Evolutionary conservation across 1,140 invertebrate species (phyloP), one percentile per base, ranked within the genome.

Genomic region (Achatina immaculata): DNA sequence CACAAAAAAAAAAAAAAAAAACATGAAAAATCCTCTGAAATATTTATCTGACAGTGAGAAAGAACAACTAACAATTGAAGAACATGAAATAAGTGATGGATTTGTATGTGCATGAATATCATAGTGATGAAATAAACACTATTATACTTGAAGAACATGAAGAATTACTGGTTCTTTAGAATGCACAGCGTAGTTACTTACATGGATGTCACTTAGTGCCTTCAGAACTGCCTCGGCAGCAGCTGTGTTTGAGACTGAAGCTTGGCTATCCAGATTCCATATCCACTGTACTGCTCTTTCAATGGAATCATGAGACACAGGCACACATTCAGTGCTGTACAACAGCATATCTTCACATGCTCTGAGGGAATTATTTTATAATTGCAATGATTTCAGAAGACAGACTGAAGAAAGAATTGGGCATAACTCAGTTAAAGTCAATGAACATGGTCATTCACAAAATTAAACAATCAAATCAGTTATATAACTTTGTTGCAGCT

Each of bases 211-310:
- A 34, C 79, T 81, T 16, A 89, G 80, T 24, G 91, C 91, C 62
- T 86, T 85, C 7, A 89, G 82, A 11, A 91, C 82, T 40, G 88
- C 89, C 76, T 92, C 90, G 79, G 87, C 87, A 62, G 86, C 85
- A 34, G 89, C 86, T 31, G 89, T 89, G 45, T 82, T 86, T 31
- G 87, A 87, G 7, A 88, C 85, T 19, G 86, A 51, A 19, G 85
- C 85, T 24, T 86, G 80, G 75, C 86, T 81, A 76, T 91, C 86
- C 16, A 90, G 83, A 21, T 78, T 81, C 90, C 89, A 90, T 36
- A 92, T 62, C 91, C 91, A 92, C 51, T 90, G 84, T 51, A 90
- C 85, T 40, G 90, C 90, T 2, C 86, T 86, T 66, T 90, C 87
- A 65, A 92, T 84, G 40, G 87, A 88, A 77, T 91, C 88, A 79